phyloP scores from a whole-genome alignment of 1,140 invertebrate genomes.

The Oedothorax gibbosus region DNA sequence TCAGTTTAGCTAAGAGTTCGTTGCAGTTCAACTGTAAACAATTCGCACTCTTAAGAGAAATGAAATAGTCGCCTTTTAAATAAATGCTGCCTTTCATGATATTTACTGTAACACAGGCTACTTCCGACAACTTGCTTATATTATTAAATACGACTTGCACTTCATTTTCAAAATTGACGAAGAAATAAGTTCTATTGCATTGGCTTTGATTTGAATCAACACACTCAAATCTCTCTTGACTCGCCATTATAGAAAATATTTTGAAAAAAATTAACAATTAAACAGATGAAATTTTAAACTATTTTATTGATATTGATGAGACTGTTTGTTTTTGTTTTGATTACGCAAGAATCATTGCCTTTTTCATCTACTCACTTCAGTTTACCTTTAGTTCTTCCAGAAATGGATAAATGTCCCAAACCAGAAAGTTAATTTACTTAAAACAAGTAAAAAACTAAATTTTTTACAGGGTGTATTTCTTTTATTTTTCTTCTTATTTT shows the following conservation, averaged over 20 bases:
- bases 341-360: too few relatives aligned
- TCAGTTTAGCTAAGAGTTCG: conserved; percentile 10
- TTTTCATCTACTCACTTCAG: too few relatives aligned
- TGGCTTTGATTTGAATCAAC: not conserved
- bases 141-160: conserved; percentile 32
- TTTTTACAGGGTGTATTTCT: too few relatives aligned
- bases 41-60: conserved; percentile 16
- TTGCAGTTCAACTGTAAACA: not conserved
- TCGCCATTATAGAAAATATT: not conserved
- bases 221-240: too few relatives aligned
- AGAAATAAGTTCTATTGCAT: conserved; percentile 3
- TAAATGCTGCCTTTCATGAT: conserved; percentile 35
- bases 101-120: not conserved
- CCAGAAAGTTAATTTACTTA: too few relatives aligned
- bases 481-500: too few relatives aligned
- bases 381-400: too few relatives aligned
- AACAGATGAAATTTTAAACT: not conserved
- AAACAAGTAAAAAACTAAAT: too few relatives aligned
- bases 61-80: conserved; percentile 37
- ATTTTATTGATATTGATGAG: too few relatives aligned
- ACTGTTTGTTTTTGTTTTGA: too few relatives aligned
- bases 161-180: conserved; percentile 29
- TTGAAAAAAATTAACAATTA: not conserved
- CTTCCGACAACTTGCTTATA: not conserved
- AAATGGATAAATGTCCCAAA: not conserved